Base-by-base conservation (phyloP, 2,888 invertebrate genomes). In the Pyrgus malvae region DNA sequence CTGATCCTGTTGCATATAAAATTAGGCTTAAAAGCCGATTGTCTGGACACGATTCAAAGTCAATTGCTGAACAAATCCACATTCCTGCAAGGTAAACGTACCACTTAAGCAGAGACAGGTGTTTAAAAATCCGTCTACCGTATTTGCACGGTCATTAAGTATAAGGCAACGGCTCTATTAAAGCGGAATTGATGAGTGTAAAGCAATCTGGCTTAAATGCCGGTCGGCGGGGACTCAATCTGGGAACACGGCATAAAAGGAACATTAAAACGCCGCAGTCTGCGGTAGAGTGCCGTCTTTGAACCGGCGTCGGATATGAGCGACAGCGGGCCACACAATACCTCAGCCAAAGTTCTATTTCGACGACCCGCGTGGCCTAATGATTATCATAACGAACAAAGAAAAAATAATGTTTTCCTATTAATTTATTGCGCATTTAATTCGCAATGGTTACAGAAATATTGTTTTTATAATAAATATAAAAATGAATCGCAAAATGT, bases 81-180 rank as follows among this genome's bases (percentile, higher is more conserved):
- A 31, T 33, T 35, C 33, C 16, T 19, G 21, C 19, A 37, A 51
- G 21, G 44, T 27, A 14, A 27, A 19, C 29, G 16, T 16, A 38
- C 38, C 45, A 38, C 16, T 53, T 53, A 53, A 53, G 9, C 11
- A 51, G 17, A 44, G 45, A 38, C 45, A 53, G 53, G 45, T 45
- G 45, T 55, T 59, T 58, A 57, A 58, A 59, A 59, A 57, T 57
- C 57, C 50, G 63, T 64, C 67, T 69, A 59, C 68, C 67, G 72
- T 72, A 74, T 80, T 81, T 81, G 78, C 78, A 66, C 74, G 80
- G 78, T 78, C 81, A 81, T 83, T 81, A 80, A 66, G 71, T 76
- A 78, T 84, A 81, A 84, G 84, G 80, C 68, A 78, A 80, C 73
- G 67, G 78, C 71, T 78, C 78, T 78, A 82, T 82, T 82, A 83